These are phyloP conservation scores for Batillaria attramentaria DNA, from an alignment of 1,140 invertebrate species.

Conservation along the genomic window DNA sequence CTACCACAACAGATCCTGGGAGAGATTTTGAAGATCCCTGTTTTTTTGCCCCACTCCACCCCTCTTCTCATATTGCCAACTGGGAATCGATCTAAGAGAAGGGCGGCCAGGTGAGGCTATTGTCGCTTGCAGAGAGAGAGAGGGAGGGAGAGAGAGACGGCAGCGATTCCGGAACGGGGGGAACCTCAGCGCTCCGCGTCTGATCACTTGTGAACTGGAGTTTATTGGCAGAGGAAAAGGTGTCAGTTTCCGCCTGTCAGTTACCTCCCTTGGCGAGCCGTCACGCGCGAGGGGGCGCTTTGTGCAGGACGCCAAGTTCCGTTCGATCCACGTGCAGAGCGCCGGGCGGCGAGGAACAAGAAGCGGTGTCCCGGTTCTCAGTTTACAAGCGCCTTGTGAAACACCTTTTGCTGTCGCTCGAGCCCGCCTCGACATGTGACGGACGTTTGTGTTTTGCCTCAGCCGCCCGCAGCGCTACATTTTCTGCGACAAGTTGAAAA, in stretches of 20 bases:
- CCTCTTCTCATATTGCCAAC: not conserved
- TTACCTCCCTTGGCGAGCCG: constrained; percentile 22
- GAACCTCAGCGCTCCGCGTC: no score
- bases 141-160: no score
- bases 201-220: constrained; percentile 14
- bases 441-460: not conserved
- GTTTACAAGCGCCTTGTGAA: no score
- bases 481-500: not conserved
- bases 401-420: no score
- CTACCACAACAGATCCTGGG: no score
- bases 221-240: constrained; percentile 29
- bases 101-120: constrained; percentile 18
- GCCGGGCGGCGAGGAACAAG: not conserved
- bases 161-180: constrained; percentile 24
- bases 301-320: constrained; percentile 29
- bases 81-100: constrained; percentile 21
- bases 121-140: constrained; percentile 24
- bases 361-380: no score
- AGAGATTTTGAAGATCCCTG: not conserved
- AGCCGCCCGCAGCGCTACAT: not conserved
- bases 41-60: not conserved
- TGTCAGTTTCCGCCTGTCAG: constrained; percentile 34
- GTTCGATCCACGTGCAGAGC: constrained; percentile 28
- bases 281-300: constrained; percentile 27
- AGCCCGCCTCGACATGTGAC: no score